phyloP scores from a whole-genome alignment of 2,113 vertebrate genomes.

The Elgaria multicarinata region DNA sequence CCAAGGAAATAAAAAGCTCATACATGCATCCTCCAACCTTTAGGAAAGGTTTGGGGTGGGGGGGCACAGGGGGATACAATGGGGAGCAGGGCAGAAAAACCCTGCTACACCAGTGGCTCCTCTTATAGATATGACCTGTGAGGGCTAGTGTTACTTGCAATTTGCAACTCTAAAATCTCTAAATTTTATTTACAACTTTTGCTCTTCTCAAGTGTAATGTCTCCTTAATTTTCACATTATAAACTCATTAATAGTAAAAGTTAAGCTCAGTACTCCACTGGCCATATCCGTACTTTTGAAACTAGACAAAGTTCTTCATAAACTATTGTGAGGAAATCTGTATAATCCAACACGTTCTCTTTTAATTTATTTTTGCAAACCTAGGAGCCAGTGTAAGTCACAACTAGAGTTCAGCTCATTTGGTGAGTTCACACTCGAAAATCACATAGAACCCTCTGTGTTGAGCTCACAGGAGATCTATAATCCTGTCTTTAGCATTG shows the following conservation, averaged over 20 bases:
- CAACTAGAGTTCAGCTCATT: neutral
- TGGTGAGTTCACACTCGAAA: constrained; percentile 3
- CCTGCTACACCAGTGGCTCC: neutral
- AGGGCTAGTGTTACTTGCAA: neutral
- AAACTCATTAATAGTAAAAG: neutral
- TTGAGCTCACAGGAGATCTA: neutral
- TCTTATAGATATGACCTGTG: neutral
- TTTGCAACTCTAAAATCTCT: neutral
- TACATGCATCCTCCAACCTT: neutral
- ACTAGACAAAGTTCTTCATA: neutral
- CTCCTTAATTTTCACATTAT: neutral
- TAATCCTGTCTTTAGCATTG: neutral
- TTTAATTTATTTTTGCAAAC: neutral
- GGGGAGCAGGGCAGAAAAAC: neutral
- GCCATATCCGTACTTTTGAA: neutral
- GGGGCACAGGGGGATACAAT: neutral
- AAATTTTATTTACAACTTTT: neutral
- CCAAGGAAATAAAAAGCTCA: neutral
- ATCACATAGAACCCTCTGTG: neutral
- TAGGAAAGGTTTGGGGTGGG: neutral
- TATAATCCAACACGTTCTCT: neutral
- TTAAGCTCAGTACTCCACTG: constrained; percentile 5
- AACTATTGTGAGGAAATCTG: neutral
- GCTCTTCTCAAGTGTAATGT: neutral
- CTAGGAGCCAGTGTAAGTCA: neutral